These are phyloP conservation scores for Saturnia japonica DNA, from an alignment of 2,888 invertebrate genomes.

Conservation along the genomic window DNA sequence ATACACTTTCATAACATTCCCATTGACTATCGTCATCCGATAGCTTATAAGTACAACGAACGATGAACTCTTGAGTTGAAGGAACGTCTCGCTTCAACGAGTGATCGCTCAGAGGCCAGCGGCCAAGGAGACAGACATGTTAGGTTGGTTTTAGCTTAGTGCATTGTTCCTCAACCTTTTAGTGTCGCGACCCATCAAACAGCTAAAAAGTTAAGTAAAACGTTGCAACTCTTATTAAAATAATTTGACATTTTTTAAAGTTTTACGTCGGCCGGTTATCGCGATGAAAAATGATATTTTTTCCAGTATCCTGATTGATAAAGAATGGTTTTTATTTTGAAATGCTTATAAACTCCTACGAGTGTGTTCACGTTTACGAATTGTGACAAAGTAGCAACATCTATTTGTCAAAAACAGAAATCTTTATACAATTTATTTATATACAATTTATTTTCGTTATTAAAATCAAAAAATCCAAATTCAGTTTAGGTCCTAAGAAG, in stretches of 20 bases:
- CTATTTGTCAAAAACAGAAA: too few relatives aligned
- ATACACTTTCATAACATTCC: conserved; percentile 64
- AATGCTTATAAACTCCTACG: not conserved
- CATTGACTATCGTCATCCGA: conserved; percentile 61
- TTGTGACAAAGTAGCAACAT: too few relatives aligned
- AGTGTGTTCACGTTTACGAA: not conserved
- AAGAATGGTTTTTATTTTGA: not conserved
- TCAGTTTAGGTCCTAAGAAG: too few relatives aligned
- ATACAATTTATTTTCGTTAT: too few relatives aligned
- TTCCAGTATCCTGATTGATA: not conserved
- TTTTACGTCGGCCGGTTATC: too few relatives aligned
- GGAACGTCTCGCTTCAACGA: conserved; percentile 72
- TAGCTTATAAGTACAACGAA: conserved; percentile 63
- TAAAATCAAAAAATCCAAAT: too few relatives aligned
- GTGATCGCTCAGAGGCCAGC: conserved; percentile 45
- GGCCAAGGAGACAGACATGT: conserved; percentile 20
- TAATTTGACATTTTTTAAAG: too few relatives aligned
- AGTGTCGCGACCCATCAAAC: not conserved
- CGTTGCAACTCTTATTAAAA: not conserved
- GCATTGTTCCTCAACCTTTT: not conserved
- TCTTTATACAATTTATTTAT: too few relatives aligned
- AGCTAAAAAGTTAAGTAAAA: not conserved
- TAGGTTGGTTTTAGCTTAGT: not conserved
- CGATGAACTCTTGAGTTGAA: conserved; percentile 74
- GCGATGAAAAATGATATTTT: not conserved